Base-by-base conservation (phyloP, 2,888 invertebrate genomes). In the Drosophila rubida region DNA sequence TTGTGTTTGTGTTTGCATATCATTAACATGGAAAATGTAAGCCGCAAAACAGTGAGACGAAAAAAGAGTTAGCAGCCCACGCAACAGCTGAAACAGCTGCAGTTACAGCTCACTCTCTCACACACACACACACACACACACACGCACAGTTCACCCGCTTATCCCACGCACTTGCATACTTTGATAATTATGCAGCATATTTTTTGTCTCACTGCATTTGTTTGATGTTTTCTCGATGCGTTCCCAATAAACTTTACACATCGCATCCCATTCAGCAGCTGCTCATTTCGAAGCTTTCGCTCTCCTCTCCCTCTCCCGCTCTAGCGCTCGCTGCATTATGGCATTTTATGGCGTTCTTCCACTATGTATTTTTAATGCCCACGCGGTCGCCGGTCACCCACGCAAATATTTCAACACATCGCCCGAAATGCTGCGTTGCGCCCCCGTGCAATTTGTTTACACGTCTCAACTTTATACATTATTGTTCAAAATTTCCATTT, bases 11-110 rank as follows among this genome's bases (percentile, higher is more conserved):
- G 85, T 82, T 82, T 82, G 82, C 85, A 82, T 82, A 82, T 75
- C 77, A 82, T 85, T 82, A 85, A 81, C 82, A 77, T 72, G 72
- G 60, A 81, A 76, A 84, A 74, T 51, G 60, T 68, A 79, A 83
- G 75, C 78, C 67, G 61, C 54, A 55, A 69, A 41, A 11, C n/a
- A 44, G 30, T 9, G 14, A 50, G 44, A 30, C 45, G 39, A 57
- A 55, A 73, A 80, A 81, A 78, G 76, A 78, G 81, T 79, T 81
- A 66, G 55, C 58, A 51, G 72, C 84, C 81, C 81, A 78, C 81
- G 71, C 78, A 49, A 51, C 62, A 70, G 66, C 66, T 58, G 75
- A 66, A 62, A 57, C 65, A 74, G 69, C 65, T 68, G 66, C 66
- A 66, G 25, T 55, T 50, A 37, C 14, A 30, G 19, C 41, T 61